A percentile compares a stretch with the other conserved stretches of the same genome.
These are phyloP conservation scores for Pogoniulus pusillus DNA, from an alignment of 2,797 vertebrate genomes.

Conservation along the genomic window DNA sequence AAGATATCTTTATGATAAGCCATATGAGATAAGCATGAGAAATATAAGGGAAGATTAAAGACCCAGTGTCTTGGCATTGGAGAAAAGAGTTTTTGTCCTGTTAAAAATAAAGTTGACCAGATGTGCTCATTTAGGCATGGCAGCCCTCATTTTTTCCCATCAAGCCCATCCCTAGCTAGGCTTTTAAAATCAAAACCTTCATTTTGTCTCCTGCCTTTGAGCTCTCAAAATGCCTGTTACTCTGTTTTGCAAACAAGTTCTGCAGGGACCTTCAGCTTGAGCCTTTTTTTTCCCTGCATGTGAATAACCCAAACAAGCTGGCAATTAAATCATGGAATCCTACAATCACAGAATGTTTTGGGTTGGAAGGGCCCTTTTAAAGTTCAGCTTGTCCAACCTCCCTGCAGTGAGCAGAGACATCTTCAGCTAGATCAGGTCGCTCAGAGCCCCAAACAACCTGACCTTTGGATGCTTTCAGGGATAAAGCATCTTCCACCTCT, in stretches of 20 bases:
- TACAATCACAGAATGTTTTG: too few species aligned
- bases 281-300: neutral
- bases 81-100: constrained; percentile 69
- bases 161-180: neutral
- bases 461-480: too few species aligned
- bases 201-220: neutral
- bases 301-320: neutral
- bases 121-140: constrained; percentile 58
- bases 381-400: too few species aligned
- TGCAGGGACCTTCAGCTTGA: neutral
- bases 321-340: neutral
- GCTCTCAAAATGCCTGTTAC: neutral
- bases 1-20: constrained; percentile 49
- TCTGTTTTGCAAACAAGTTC: neutral
- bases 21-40: constrained; percentile 65
- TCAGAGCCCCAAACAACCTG: too few species aligned
- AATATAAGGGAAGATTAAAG: constrained; percentile 75
- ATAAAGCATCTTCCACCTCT: too few species aligned
- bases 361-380: too few species aligned
- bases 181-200: constrained; percentile 5
- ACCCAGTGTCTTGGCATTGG: constrained; percentile 47
- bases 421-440: too few species aligned
- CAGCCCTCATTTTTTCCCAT: constrained; percentile 21
- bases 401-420: too few species aligned
- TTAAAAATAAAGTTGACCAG: constrained; percentile 57